phyloP scores from a whole-genome alignment of 2,113 vertebrate species.

The Ictalurus punctatus region DNA sequence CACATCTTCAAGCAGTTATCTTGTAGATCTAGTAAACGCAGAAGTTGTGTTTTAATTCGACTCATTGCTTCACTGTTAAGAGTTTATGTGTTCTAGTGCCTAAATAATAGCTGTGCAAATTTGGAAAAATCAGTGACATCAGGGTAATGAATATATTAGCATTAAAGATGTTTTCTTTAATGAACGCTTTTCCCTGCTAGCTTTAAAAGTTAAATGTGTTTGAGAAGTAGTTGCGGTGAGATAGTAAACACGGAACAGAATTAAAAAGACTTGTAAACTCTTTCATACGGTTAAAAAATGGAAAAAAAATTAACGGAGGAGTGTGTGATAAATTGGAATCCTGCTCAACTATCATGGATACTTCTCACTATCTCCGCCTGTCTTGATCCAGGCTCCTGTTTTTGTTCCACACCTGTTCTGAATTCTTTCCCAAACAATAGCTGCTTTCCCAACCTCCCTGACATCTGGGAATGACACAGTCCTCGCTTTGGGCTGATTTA shows the following conservation, averaged over 20 bases:
- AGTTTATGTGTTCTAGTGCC: not conserved
- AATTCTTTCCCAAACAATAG: conserved; percentile 65
- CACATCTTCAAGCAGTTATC: not conserved
- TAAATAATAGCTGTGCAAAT: not conserved
- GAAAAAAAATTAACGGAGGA: not conserved
- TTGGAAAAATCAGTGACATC: conserved; percentile 23
- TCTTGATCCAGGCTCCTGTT: conserved; percentile 30
- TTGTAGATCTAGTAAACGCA: not conserved
- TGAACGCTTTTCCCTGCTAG: not conserved
- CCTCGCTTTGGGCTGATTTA: conserved; percentile 59
- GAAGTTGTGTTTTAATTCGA: conserved; percentile 6
- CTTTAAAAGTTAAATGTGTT: not conserved
- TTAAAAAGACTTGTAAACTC: not conserved
- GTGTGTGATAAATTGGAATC: not conserved
- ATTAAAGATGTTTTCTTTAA: not conserved
- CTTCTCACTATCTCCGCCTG: conserved; percentile 45
- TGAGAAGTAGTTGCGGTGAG: not conserved
- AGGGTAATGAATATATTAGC: not conserved
- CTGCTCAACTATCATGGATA: not conserved
- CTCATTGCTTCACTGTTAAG: conserved; percentile 1
- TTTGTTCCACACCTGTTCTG: conserved; percentile 69
- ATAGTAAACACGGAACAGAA: not conserved
- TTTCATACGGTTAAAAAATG: not conserved
- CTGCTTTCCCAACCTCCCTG: conserved; percentile 57
- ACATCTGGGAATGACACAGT: conserved; percentile 71